Evolutionary conservation across 35 echinoderm and acorn worm species (phyloP).

Genomic region (Nesometra sesokonis): DNA sequence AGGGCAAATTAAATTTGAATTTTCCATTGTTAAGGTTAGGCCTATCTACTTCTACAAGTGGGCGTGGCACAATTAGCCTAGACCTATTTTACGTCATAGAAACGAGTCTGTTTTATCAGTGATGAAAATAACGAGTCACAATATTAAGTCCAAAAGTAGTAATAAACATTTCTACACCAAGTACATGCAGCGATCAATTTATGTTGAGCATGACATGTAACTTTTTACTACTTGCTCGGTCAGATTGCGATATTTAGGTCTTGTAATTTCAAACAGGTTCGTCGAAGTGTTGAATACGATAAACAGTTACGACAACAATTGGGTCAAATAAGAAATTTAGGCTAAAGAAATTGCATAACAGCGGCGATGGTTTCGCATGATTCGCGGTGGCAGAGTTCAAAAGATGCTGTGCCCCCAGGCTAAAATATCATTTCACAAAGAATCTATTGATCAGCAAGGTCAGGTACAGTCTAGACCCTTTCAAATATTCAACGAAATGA

Average conservation of each 20-base stretch:
- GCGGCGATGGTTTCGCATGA: background rate
- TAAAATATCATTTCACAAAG: background rate
- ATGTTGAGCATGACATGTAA: background rate
- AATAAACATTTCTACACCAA: too few species aligned
- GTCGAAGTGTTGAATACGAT: background rate
- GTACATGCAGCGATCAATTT: background rate
- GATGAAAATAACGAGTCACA: too few species aligned
- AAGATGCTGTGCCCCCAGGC: background rate
- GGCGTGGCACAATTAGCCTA: too few species aligned
- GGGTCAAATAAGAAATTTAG: background rate
- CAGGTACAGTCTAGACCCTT: background rate
- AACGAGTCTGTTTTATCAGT: too few species aligned
- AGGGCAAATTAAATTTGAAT: too few species aligned
- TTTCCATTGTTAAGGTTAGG: too few species aligned
- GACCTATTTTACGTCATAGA: too few species aligned
- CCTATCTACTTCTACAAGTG: too few species aligned
- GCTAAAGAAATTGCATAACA: background rate
- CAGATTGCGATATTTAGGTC: background rate
- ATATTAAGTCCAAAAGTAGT: too few species aligned
- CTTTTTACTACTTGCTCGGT: background rate
- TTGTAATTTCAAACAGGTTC: background rate
- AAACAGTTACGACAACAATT: background rate
- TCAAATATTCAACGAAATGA: background rate
- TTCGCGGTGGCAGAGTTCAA: background rate
- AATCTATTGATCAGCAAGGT: background rate